Conservation (phyloP, 2,113 vertebrate genomes). For the Varanus salvator region DNA sequence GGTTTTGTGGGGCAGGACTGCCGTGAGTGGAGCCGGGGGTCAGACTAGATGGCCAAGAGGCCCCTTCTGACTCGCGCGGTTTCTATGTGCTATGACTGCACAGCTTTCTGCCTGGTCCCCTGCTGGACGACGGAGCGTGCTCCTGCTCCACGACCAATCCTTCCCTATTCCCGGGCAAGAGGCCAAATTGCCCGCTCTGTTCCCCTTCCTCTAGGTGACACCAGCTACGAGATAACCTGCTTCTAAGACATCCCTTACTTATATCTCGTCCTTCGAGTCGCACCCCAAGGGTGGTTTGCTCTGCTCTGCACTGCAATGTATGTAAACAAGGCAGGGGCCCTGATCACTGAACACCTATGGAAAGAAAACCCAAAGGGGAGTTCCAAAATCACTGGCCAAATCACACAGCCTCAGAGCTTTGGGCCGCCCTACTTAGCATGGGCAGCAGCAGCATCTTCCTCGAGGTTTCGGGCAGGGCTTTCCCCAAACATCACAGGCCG, state of each 20-base stretch:
- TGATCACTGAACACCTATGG: neutral
- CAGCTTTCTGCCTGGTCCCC: too few species aligned
- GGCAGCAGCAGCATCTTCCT: too few species aligned
- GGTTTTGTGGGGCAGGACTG: too few species aligned
- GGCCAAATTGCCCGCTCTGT: too few species aligned
- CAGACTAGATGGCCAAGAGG: too few species aligned
- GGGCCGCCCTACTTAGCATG: neutral
- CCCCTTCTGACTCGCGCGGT: too few species aligned
- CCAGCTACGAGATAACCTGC: neutral
- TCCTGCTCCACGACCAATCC: too few species aligned
- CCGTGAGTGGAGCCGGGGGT: too few species aligned
- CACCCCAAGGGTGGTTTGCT: neutral
- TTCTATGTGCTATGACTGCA: too few species aligned
- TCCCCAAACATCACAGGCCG: neutral
- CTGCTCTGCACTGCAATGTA: neutral
- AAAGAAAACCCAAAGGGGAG: neutral
- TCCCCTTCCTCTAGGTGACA: too few species aligned
- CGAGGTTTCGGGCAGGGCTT: neutral
- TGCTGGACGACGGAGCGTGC: too few species aligned
- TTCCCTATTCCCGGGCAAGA: too few species aligned
- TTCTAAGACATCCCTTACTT: neutral
- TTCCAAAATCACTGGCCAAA: neutral
- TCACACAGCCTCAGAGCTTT: neutral
- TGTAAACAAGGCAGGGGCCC: neutral
- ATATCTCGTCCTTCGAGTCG: neutral